Base-by-base conservation (phyloP, 2,888 invertebrate species). In the Clanis bilineata region DNA sequence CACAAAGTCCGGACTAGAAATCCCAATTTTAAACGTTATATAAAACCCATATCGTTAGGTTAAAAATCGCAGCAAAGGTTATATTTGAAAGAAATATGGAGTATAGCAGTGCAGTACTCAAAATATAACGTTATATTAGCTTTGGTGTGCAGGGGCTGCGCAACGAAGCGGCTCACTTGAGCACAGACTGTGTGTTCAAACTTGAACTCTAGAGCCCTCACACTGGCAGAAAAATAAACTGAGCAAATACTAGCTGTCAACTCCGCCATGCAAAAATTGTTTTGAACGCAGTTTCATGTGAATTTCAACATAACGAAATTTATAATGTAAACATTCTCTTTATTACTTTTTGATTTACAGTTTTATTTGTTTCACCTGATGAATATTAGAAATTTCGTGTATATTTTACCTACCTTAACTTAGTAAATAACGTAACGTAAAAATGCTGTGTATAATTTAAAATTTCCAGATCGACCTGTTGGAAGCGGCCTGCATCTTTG, bases 201-300 rank as follows among this genome's bases (percentile, higher is more conserved):
- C n/a, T n/a, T n/a, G n/a, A n/a, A 79, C 79, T 84, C 76, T 77
- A 88, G 85, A 76, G 83, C 83, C 68, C 85, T 85, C 77, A 72
- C 72, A 77, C 80, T 79, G 70, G 73, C 75, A 76, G 85, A 81
- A 87, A 88, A 87, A 88, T 86, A 88, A 88, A 86, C 85, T 85
- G 85, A 82, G 79, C 82, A 88, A 89, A 88, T 83, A 87, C 80
- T 77, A 78, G 73, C 79, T 74, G 73, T 75, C 72, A 80, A 79
- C 78, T 77, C 67, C 71, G 76, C 74, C 73, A 70, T 69, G 76
- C 77, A 79, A 78, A 80, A 85, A 85, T 78, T 83, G 83, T 83
- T 82, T 78, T 74, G 69, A 81, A 75, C 73, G 76, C 66, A 76
- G 39, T 51, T 58, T 51, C 39, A 58, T 45, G 28, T n/a, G 25